Evolutionary conservation across 2,113 vertebrate genomes (phyloP).

Genomic region (Anhinga rufa): DNA sequence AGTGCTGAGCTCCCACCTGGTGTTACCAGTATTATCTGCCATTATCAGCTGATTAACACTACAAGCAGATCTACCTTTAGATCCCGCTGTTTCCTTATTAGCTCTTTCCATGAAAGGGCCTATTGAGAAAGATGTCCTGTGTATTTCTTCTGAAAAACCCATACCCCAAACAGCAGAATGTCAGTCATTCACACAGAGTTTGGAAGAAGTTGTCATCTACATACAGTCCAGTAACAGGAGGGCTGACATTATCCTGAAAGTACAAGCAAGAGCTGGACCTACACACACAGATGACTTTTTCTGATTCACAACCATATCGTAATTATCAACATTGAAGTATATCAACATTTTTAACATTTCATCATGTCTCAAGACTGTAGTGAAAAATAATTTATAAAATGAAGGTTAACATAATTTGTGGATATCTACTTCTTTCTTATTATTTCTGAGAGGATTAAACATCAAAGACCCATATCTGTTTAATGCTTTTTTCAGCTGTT

Average conservation of each 20-base stretch:
- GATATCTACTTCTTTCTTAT: background rate
- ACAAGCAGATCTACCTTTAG: background rate
- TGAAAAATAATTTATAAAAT: background rate
- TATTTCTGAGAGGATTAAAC: background rate
- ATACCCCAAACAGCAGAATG: background rate
- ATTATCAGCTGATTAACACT: background rate
- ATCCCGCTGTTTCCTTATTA: background rate
- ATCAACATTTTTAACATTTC: slow-evolving; percentile 38
- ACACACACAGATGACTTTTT: background rate
- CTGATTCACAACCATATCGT: background rate
- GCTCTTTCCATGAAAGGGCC: background rate
- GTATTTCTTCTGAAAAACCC: background rate
- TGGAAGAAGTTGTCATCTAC: background rate
- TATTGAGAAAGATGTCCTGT: background rate
- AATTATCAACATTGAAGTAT: background rate
- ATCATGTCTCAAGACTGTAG: background rate
- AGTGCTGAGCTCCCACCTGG: background rate
- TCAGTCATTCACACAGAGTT: background rate
- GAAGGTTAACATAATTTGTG: background rate
- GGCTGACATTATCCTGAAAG: background rate
- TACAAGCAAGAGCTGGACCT: background rate
- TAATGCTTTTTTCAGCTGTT: background rate
- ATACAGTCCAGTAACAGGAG: background rate
- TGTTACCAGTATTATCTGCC: background rate
- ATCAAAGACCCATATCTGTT: background rate